Evolutionary conservation across 2,888 invertebrate genomes (phyloP).

Genomic region (Cosmia pyralina): DNA sequence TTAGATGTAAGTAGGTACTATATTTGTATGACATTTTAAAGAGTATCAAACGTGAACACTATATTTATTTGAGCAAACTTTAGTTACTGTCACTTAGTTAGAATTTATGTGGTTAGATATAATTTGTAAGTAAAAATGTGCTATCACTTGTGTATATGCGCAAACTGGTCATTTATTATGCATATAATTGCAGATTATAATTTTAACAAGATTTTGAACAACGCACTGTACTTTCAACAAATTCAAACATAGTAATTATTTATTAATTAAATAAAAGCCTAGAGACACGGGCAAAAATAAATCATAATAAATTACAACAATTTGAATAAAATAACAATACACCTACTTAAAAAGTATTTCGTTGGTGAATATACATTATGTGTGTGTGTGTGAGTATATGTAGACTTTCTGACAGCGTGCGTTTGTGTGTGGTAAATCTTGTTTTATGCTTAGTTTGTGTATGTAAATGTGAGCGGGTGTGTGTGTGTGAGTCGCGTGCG

Average conservation of each 20-base stretch:
- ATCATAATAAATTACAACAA: slow-evolving; percentile 66
- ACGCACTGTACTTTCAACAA: slow-evolving; percentile 4
- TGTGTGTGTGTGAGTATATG: slow-evolving; percentile 69
- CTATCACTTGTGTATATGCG: background rate
- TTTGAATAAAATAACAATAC: slow-evolving; percentile 73
- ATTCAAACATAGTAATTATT: slow-evolving; percentile 41
- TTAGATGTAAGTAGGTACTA: background rate
- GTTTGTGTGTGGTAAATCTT: slow-evolving; percentile 77
- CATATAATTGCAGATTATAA: slow-evolving; percentile 27
- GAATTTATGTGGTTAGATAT: slow-evolving; percentile 4
- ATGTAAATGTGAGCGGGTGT: slow-evolving; percentile 66
- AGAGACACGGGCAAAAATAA: slow-evolving; percentile 56
- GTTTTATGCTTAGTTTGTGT: slow-evolving; percentile 74
- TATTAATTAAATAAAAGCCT: slow-evolving; percentile 59
- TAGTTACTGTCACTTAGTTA: background rate
- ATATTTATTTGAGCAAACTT: background rate
- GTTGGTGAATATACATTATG: slow-evolving; percentile 71
- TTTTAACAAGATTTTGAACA: slow-evolving; percentile 39
- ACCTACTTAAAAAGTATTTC: slow-evolving; percentile 71
- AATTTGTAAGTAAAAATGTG: background rate
- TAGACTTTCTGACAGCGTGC: slow-evolving; percentile 63
- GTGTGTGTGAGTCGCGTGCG: slow-evolving; percentile 83
- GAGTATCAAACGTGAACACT: background rate
- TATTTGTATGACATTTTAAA: background rate
- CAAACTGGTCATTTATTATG: slow-evolving; percentile 15